phyloP scores from a whole-genome alignment of 2,888 invertebrate species.

The Elegia similella region DNA sequence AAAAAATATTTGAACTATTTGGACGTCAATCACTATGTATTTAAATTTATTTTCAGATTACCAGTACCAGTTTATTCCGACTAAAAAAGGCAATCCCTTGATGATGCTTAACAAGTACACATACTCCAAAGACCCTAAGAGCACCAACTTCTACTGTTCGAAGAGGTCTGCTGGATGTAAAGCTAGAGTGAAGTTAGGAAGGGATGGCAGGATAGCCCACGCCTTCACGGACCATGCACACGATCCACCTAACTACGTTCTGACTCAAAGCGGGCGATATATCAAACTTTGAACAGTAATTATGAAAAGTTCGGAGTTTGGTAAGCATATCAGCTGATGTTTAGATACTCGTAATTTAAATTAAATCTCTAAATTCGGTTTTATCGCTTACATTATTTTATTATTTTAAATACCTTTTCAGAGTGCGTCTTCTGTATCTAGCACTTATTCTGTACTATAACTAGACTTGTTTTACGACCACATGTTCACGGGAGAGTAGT shows the following conservation, averaged over 20 bases:
- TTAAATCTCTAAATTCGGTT: too few relatives aligned
- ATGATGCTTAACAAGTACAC: constrained; percentile 8
- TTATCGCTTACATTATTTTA: too few relatives aligned
- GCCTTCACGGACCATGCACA: constrained; percentile 22
- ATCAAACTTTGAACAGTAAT: background rate
- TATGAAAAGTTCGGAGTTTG: too few relatives aligned
- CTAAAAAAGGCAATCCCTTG: constrained; percentile 5
- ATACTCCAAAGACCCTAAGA: constrained; percentile 10
- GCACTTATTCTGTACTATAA: too few relatives aligned
- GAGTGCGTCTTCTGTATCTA: too few relatives aligned
- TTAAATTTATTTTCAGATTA: constrained; percentile 1
- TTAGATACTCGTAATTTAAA: too few relatives aligned
- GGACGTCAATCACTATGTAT: background rate
- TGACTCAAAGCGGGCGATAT: background rate
- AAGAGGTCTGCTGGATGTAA: constrained; percentile 1
- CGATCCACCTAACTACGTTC: constrained; percentile 27
- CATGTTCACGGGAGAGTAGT: too few relatives aligned
- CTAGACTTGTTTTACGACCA: too few relatives aligned
- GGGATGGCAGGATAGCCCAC: constrained; percentile 13
- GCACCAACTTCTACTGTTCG: constrained; percentile 1
- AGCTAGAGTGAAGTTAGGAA: background rate
- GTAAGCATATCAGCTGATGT: too few relatives aligned
- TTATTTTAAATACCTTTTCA: too few relatives aligned
- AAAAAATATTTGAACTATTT: too few relatives aligned
- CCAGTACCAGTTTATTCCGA: constrained; percentile 13